Evolutionary conservation across 2,797 vertebrate species (phyloP), one percentile per base, ranked within the genome.

Genomic region (Jordanella pulchra): DNA sequence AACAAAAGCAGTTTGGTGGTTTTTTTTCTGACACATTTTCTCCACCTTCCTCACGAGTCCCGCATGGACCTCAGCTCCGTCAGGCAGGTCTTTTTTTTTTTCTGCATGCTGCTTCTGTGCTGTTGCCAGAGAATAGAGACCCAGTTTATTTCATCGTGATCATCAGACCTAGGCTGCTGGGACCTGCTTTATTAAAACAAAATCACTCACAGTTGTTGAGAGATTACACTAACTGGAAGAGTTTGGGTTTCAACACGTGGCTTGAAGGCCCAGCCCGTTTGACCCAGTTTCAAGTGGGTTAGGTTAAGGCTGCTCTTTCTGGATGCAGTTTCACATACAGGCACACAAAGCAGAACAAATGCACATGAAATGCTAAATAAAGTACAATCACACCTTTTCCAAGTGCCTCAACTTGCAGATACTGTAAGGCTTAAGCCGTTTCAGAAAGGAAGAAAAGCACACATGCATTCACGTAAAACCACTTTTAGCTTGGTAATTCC

Each of bases 371-470:
- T 51, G 71, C 81, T 71, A 65, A 78, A 85, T 73, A 68, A 70
- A 81, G 73, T 88, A 89, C 90, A 93, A 89, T 92, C 87, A 89
- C 87, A 73, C 89, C 92, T 91, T 92, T 93, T 94, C 90, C 91
- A 95, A 95, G 94, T 95, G 94, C 94, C 94, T 94, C 85, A 87
- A 86, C 76, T 79, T 89, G 85, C 84, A 89, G 83, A 87, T 87
- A 76, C 86, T 90, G 89, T 86, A 90, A 86, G 89, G 74, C 75
- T 83, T 73, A 72, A 80, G 78, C 76, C 76, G 77, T 76, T 76
- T 73, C 60, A 77, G 56, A 55, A 64, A 69, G 71, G 66, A 73
- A 67, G 67, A 77, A 75, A 75, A 77, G 72, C 72, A 71, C 76
- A 61, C 66, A 56, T 18, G 64, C 44, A 66, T 79, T 83, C 67